phyloP scores from a whole-genome alignment of 1,140 invertebrate genomes.

The Diplogasteroides magnus region DNA sequence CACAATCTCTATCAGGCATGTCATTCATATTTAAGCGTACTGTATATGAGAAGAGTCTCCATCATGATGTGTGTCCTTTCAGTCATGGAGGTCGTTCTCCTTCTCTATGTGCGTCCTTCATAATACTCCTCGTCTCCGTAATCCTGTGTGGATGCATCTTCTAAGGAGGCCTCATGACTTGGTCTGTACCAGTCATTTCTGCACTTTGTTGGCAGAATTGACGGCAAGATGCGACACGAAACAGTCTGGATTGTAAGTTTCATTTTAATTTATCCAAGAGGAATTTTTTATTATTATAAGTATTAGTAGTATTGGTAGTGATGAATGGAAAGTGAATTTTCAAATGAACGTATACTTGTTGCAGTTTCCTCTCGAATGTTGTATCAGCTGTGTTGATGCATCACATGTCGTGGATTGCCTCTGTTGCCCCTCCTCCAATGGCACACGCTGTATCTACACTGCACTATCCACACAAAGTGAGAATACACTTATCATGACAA shows the following conservation, averaged over 20 bases:
- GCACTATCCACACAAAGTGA: too few relatives aligned
- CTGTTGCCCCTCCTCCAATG: conserved; percentile 15
- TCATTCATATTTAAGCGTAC: not conserved
- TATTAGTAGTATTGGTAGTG: not conserved
- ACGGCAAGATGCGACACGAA: conserved; percentile 9
- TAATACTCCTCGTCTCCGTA: conserved; percentile 13
- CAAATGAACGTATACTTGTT: not conserved
- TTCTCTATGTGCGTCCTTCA: conserved; percentile 9
- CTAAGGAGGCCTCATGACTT: not conserved
- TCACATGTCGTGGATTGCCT: conserved; percentile 27
- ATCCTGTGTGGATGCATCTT: conserved; percentile 23
- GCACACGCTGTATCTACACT: not conserved
- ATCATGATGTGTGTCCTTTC: not conserved
- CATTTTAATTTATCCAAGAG: not conserved
- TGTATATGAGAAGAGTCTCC: too few relatives aligned
- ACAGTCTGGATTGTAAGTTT: conserved; percentile 16
- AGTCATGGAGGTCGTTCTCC: conserved; percentile 16
- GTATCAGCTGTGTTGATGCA: conserved; percentile 22
- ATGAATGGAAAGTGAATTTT: not conserved
- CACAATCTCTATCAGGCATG: conserved; percentile 15
- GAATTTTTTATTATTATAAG: not conserved
- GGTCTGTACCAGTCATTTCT: conserved; percentile 14
- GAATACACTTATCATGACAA: too few relatives aligned
- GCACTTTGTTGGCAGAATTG: conserved; percentile 14
- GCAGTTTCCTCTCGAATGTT: conserved; percentile 26